These are phyloP conservation scores for Pristionchus entomophagus DNA, from an alignment of 2,888 invertebrate species.

Conservation along the genomic window DNA sequence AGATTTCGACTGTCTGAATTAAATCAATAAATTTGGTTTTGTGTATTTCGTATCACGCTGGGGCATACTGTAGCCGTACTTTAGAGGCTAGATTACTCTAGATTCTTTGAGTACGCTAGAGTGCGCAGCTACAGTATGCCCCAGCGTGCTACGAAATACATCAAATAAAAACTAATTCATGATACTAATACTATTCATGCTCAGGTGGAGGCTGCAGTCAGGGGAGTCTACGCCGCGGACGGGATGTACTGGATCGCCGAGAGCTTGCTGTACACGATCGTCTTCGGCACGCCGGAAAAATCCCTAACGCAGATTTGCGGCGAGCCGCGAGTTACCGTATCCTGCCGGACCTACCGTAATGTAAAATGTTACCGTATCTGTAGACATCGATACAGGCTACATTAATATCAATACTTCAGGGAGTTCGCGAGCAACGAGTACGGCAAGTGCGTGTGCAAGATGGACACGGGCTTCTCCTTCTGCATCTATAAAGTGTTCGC, in stretches of 20 bases:
- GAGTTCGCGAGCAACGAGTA: not conserved
- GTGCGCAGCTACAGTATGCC: too few species aligned
- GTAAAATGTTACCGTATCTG: not conserved
- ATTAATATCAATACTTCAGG: too few species aligned
- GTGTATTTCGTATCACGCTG: too few species aligned
- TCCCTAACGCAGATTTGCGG: not conserved
- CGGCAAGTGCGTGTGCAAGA: not conserved
- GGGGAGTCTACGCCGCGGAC: not conserved
- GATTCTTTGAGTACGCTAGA: too few species aligned
- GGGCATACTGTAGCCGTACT: too few species aligned
- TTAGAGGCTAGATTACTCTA: too few species aligned
- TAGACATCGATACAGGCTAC: too few species aligned
- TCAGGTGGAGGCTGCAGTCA: not conserved
- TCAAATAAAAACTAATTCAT: too few species aligned
- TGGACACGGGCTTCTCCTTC: not conserved
- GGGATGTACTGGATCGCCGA: not conserved
- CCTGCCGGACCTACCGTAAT: not conserved
- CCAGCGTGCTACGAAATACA: too few species aligned
- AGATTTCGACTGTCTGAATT: too few species aligned
- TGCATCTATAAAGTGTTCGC: not conserved
- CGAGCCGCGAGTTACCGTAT: not conserved
- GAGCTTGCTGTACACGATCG: not conserved
- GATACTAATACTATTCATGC: too few species aligned
- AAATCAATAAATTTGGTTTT: too few species aligned
- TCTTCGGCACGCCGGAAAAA: not conserved